Evolutionary conservation across 2,888 invertebrate genomes (phyloP).

Genomic region (Caenorhabditis afra): DNA sequence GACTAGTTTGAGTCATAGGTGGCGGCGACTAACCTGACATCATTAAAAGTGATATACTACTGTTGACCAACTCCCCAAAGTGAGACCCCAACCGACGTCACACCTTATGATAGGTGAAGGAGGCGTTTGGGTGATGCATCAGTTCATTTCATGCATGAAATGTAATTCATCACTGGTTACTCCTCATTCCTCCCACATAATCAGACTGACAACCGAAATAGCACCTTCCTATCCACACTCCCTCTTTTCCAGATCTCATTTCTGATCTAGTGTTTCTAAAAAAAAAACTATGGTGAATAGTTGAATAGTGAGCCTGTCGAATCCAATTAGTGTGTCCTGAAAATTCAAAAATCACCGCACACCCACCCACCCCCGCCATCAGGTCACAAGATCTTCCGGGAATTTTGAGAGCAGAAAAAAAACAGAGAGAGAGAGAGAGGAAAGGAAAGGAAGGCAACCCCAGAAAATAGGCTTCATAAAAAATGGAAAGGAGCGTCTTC

Average conservation of each 20-base stretch:
- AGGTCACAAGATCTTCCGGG: not conserved
- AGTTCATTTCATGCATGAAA: constrained; percentile 35
- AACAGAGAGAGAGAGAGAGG: not conserved
- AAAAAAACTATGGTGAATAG: too few species aligned
- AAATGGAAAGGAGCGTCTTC: constrained; percentile 33
- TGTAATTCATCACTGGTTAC: not conserved
- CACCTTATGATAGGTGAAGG: constrained; percentile 1
- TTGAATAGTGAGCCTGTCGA: too few species aligned
- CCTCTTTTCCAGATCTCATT: too few species aligned
- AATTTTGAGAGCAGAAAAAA: not conserved
- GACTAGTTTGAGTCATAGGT: not conserved
- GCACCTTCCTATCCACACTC: too few species aligned
- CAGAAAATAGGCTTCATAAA: constrained; percentile 31
- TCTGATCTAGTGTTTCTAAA: too few species aligned
- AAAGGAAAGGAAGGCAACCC: too few species aligned
- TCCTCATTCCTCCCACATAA: not conserved
- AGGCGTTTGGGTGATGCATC: constrained; percentile 8
- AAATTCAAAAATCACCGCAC: not conserved
- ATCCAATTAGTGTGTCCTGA: too few species aligned
- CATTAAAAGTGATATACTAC: not conserved
- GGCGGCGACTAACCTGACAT: not conserved
- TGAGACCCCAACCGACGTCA: constrained; percentile 25
- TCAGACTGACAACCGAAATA: too few species aligned
- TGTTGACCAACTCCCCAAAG: constrained; percentile 2
- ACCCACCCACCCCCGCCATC: not conserved